Conservation (phyloP, 2,888 invertebrate genomes). For the Melanchra persicariae region DNA sequence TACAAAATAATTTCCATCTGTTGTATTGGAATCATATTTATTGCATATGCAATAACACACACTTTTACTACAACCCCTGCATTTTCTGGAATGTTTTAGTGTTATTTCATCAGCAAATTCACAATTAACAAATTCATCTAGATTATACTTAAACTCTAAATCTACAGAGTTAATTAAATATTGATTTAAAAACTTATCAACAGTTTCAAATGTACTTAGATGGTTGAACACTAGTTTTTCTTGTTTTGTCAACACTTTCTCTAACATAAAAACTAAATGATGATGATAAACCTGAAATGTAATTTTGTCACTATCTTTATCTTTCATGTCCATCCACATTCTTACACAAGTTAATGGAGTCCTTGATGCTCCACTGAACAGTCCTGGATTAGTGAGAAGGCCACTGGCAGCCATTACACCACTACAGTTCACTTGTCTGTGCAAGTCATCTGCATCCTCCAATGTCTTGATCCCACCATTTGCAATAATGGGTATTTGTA, state of each 20-base stretch:
- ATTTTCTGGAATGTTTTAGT: slow-evolving; percentile 84
- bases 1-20: slow-evolving; percentile 82
- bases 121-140: slow-evolving; percentile 81
- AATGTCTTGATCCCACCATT: slow-evolving; percentile 97
- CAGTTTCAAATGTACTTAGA: slow-evolving; percentile 92
- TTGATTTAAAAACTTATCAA: slow-evolving; percentile 93
- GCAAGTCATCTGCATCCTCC: slow-evolving; percentile 93
- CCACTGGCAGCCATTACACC: slow-evolving; percentile 99
- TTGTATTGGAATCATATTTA: slow-evolving; percentile 78
- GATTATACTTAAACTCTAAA: slow-evolving; percentile 62
- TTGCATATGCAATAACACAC: slow-evolving; percentile 81
- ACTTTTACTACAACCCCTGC: slow-evolving; percentile 84
- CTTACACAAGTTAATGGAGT: slow-evolving; percentile 95
- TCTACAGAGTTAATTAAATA: slow-evolving; percentile 85
- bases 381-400: slow-evolving; percentile 96
- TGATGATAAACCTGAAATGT: slow-evolving; percentile 97
- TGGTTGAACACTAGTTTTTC: slow-evolving; percentile 95
- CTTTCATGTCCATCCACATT: slow-evolving; percentile 94
- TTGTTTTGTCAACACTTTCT: slow-evolving; percentile 93
- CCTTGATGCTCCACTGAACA: slow-evolving; percentile 93
- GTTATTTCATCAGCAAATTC: slow-evolving; percentile 83
- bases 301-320: slow-evolving; percentile 91
- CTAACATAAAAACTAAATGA: slow-evolving; percentile 98
- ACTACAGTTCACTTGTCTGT: slow-evolving; percentile 92
- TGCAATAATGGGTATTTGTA: slow-evolving; percentile 96